These are phyloP conservation scores for Pipistrellus pipistrellus DNA, from an alignment of 2,797 vertebrate species.

Conservation along the genomic window DNA sequence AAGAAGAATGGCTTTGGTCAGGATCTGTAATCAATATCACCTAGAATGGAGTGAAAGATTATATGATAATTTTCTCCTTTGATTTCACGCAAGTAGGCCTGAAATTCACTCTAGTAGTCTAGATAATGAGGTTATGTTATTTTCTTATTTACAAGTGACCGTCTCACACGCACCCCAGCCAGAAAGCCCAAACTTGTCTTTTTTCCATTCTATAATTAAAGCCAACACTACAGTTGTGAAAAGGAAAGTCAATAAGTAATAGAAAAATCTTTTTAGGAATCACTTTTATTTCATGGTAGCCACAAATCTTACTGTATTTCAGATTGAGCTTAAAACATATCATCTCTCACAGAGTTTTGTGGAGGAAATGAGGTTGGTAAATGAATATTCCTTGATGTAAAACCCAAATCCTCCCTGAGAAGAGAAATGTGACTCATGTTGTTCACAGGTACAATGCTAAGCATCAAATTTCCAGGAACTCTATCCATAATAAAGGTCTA, in stretches of 20 bases:
- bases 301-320: constrained; percentile 47
- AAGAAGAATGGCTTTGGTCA: not conserved
- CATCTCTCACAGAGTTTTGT: constrained; percentile 5
- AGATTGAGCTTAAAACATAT: not conserved
- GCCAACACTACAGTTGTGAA: not conserved
- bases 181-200: constrained; percentile 43
- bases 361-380: constrained; percentile 64
- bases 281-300: constrained; percentile 20
- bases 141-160: constrained; percentile 66
- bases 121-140: not conserved
- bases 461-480: constrained; percentile 91
- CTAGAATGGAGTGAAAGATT: not conserved
- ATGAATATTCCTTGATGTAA: constrained; percentile 76
- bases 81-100: constrained; percentile 62
- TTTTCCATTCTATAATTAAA: constrained; percentile 65
- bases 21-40: not conserved
- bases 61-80: not conserved
- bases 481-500: constrained; percentile 90
- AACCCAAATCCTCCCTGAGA: constrained; percentile 79
- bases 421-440: constrained; percentile 80
- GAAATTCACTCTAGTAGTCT: constrained; percentile 48
- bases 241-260: constrained; percentile 20
- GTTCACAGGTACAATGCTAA: constrained; percentile 82
- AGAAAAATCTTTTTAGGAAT: constrained; percentile 20
- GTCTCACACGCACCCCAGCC: not conserved